A percentile compares a stretch with the other conserved stretches of the same genome.
Conservation (phyloP, 53 echinoderm and acorn worm genomes). For the Astropecten irregularis region DNA sequence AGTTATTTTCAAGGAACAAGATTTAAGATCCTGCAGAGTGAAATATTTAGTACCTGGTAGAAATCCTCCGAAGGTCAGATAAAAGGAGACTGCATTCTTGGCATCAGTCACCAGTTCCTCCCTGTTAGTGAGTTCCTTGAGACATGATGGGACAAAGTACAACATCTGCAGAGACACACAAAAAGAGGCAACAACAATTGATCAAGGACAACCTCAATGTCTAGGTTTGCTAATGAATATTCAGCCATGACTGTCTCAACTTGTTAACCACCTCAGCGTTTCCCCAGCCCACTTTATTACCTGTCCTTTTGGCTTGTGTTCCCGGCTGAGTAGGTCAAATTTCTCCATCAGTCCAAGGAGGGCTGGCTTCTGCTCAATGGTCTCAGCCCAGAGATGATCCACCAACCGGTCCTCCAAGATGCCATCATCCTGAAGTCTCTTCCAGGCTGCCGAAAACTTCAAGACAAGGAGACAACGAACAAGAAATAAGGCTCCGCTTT, state of each 20-base stretch:
- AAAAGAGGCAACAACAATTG: not conserved
- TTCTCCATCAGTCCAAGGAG: conserved; percentile 90
- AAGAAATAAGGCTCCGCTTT: not conserved
- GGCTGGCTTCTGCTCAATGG: conserved; percentile 77
- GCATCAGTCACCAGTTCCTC: conserved; percentile 66
- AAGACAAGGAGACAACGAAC: too few relatives aligned
- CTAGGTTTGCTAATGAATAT: too few relatives aligned
- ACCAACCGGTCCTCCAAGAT: conserved; percentile 75
- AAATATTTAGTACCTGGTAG: conserved; percentile 83
- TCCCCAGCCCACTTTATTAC: too few relatives aligned
- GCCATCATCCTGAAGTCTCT: conserved; percentile 66
- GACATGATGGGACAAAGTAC: conserved; percentile 80
- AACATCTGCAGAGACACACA: conserved; percentile 27
- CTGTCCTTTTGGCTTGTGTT: conserved; percentile 43
- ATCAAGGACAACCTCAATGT: not conserved
- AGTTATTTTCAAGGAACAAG: too few relatives aligned
- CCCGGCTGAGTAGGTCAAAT: conserved; percentile 85
- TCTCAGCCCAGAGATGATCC: conserved; percentile 79
- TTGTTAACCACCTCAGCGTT: too few relatives aligned
- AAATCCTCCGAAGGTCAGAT: conserved; percentile 84
- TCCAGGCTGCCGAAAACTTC: conserved; percentile 65
- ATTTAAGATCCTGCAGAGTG: too few relatives aligned
- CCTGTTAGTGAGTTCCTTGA: conserved; percentile 57
- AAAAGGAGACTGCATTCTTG: conserved; percentile 66
- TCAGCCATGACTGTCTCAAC: too few relatives aligned